Conservation (phyloP, 2,113 vertebrate species). For the Istiophorus platypterus region DNA sequence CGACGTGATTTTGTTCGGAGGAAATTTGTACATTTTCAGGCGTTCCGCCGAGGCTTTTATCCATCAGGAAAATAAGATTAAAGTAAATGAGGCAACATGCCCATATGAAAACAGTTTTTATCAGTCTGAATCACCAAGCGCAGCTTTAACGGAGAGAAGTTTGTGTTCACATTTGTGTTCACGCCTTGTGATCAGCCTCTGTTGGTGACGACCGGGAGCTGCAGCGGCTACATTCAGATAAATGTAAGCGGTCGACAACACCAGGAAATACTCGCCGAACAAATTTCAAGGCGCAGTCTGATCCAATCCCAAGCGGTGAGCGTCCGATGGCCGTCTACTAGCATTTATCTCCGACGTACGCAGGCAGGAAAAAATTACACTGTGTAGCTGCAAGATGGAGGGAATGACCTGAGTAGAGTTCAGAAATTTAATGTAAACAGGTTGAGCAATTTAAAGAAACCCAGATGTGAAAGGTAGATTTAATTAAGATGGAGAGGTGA, state of each 20-base stretch:
- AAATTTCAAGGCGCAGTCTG: background rate
- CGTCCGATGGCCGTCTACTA: too few relatives aligned
- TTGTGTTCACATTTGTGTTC: background rate
- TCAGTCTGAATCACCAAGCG: background rate
- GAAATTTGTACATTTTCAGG: constrained; percentile 41
- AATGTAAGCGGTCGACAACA: background rate
- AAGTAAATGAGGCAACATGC: constrained; percentile 27
- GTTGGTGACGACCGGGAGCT: too few relatives aligned
- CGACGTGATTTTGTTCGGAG: constrained; percentile 47
- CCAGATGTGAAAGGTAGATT: too few relatives aligned
- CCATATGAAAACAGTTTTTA: background rate
- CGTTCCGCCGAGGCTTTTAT: constrained; percentile 23
- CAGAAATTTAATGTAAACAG: too few relatives aligned
- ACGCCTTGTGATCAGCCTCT: background rate
- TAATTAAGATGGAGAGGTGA: too few relatives aligned
- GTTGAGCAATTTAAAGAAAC: too few relatives aligned
- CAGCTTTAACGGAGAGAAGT: background rate
- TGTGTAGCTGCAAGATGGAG: too few relatives aligned
- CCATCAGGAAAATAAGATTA: constrained; percentile 37
- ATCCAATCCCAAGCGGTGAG: too few relatives aligned
- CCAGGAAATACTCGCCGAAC: background rate
- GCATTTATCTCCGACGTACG: too few relatives aligned
- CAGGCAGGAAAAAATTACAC: too few relatives aligned
- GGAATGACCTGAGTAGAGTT: too few relatives aligned
- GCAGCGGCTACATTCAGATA: background rate